Base-by-base conservation (phyloP, 2,888 invertebrate genomes). In the Myathropa florea region DNA sequence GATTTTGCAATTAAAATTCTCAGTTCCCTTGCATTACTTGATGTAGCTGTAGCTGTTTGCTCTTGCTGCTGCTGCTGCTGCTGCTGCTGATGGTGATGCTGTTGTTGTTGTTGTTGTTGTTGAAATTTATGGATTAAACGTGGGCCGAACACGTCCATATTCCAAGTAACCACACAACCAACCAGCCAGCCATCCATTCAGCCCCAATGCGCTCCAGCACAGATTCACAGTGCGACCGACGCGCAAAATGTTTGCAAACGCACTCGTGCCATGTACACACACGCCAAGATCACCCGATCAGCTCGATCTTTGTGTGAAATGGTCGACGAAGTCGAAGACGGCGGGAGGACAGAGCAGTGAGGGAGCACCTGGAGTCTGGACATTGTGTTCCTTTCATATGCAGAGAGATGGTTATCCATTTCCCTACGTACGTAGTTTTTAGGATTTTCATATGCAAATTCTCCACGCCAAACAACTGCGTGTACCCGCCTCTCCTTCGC, bases 111-210 rank as follows among this genome's bases (percentile, higher is more conserved):
- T 67, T 65, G 4, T 60, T 67, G 39, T 75, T 79, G 61, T 60
- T 70, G 70, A 70, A 80, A 84, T 80, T 84, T 84, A 84, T 84
- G 79, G 84, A 84, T 71, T 80, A 57, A 84, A 84, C 84, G 84
- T 84, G 84, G 84, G 84, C 75, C 55, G 80, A 80, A 80, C 79
- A 76, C 75, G 80, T 84, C 71, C 84, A 78, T 83, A 83, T 68
- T 79, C 83, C n/a, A 65, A 46, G 46, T 18, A 46, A 46, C 18
- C 46, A n/a, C n/a, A n/a, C n/a, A 46, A n/a, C 39, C n/a, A n/a
- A 1, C 33, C 12, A 33, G 33, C 33, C 30, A 39, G 36, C 46
- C 46, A 46, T 6, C 46, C 46, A n/a, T 4, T 3, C 46, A 18
- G 18, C 18, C 14, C 39, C 39, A 39, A 7, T 33, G 12, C 33